Base-by-base conservation (phyloP, 2,797 vertebrate genomes). In the Pangasius macronema region DNA sequence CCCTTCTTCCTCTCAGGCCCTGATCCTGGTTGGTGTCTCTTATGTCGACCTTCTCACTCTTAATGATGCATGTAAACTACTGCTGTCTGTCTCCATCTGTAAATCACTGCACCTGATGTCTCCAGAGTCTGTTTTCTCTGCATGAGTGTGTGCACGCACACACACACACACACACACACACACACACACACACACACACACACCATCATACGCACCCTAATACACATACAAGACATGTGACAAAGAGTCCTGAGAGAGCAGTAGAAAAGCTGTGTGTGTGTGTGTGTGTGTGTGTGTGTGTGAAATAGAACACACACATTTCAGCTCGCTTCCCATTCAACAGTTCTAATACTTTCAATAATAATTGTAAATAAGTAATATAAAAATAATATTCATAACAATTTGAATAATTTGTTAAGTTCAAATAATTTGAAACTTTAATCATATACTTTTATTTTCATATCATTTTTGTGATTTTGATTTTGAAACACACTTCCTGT, bases 31-130 rank as follows among this genome's bases (percentile, higher is more conserved):
- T 57, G 42, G 30, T 55, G 30, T 79, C 49, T 59, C 53, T 80
- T 20, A 76, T 65, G 57, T 82, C 55, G 24, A 81, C 83, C 83
- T 67, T 73, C 88, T 88, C 33, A 22, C 68, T 83, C 85, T 77
- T 85, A 63, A 81, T 95, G 93, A 94, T 94, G 93, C 94, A 94
- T 93, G 92, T 94, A 94, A 95, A 93, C 93, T 88, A 92, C 89
- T 92, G 92, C 93, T 91, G 93, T 94, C 92, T 90, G 89, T 94
- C 86, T 87, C 87, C 70, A 93, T 94, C 91, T 91, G 91, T 89
- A 90, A 90, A 93, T 92, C 93, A 94, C 94, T 93, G n/a, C n/a
- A 79, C 30, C 51, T 55, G 76, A 79, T 39, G 77, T 80, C 53
- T 30, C 33, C 77, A 36, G 77, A 80, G 77, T 80, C 53, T 76